Evolutionary conservation across 2,888 invertebrate species (phyloP).

Genomic region (Mechanitis mazaeus): DNA sequence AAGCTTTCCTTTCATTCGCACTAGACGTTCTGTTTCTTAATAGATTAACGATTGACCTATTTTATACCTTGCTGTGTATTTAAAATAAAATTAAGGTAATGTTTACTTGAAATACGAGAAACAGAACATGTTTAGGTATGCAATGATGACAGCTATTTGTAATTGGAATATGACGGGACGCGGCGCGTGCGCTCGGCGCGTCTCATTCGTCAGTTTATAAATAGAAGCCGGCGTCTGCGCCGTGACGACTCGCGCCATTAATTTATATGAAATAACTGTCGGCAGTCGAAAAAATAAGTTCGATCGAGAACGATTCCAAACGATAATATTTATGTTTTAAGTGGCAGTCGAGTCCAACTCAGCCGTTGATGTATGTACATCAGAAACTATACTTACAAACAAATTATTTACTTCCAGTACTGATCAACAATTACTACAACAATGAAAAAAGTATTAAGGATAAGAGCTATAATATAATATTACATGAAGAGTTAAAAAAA

Average conservation of each 20-base stretch:
- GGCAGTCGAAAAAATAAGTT: constrained; percentile 75
- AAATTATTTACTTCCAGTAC: constrained; percentile 27
- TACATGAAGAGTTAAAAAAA: not conserved
- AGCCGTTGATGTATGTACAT: constrained; percentile 60
- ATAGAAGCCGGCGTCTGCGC: constrained; percentile 74
- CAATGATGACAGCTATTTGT: constrained; percentile 73
- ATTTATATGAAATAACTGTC: constrained; percentile 78
- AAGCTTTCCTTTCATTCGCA: constrained; percentile 52
- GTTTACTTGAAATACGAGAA: constrained; percentile 46
- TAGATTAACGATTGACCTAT: constrained; percentile 17
- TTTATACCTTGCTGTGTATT: constrained; percentile 20
- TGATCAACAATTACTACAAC: constrained; percentile 16
- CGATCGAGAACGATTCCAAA: constrained; percentile 69
- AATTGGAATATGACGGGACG: constrained; percentile 75
- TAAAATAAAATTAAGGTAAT: constrained; percentile 42
- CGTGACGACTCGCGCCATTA: constrained; percentile 76
- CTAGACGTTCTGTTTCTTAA: constrained; percentile 24
- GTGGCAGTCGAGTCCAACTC: constrained; percentile 52
- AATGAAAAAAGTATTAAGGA: constrained; percentile 10
- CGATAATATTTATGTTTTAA: constrained; percentile 76
- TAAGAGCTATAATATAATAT: too few species aligned
- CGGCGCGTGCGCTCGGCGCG: constrained; percentile 71
- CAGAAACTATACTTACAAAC: constrained; percentile 44
- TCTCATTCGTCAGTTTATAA: constrained; percentile 77
- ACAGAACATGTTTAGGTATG: constrained; percentile 53